Base-by-base conservation (phyloP, 2,888 invertebrate species). In the Leptinotarsa haldemani region DNA sequence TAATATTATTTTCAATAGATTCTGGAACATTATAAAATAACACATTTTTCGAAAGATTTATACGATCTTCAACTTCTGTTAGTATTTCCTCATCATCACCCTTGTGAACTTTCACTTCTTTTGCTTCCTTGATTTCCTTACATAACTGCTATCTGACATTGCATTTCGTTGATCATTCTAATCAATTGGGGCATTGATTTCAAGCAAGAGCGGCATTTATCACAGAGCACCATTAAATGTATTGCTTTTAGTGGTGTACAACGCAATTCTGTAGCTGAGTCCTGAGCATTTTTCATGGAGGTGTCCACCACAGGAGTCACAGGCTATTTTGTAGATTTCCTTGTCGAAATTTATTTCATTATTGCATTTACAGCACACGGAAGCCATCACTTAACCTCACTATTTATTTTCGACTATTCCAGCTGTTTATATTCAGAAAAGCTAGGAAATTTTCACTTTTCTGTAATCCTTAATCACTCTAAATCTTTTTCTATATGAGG, bases 101-200 rank as follows among this genome's bases (percentile, higher is more conserved):
- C 52, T 53, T 53, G 15, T 53, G 18, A 53, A 53, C 52, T 52
- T 52, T 52, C 4, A 52, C 52, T 53, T 53, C 52, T n/a, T 53
- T 53, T 53, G 52, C 13, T 53, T 53, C n/a, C 52, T 53, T 53
- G 52, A 53, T 53, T 53, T 53, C 52, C 52, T 53, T 53, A 53
- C 52, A 53, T 53, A 53, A n/a, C 52, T n/a, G 52, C 52, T 53
- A n/a, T 53, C 52, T 53, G 52, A n/a, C 52, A 53, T 53, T 53
- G 18, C 52, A 53, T 53, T 16, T 53, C 52, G n/a, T 53, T 53
- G 16, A 53, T 53, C 16, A 16, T 16, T 53, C 18, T 53, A 16
- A 53, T 13, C 52, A 53, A n/a, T 53, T 53, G 52, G 16, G 52
- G 52, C 16, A 52, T 52, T n/a, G 52, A 52, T 52, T 52, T 52